phyloP scores from a whole-genome alignment of 1,140 invertebrate species.

The Rhagoletis zephyria region DNA sequence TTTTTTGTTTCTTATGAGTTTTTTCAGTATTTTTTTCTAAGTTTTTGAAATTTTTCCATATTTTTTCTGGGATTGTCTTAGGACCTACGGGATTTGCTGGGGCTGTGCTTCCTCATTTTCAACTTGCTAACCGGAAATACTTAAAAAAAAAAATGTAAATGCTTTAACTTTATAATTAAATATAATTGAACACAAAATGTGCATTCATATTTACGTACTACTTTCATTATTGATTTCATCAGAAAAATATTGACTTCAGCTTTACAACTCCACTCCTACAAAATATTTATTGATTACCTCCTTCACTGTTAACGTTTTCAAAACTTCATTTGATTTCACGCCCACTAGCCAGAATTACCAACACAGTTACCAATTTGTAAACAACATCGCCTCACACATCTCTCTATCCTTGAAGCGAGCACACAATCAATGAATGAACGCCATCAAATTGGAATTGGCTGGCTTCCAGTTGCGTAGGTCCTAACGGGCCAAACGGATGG shows the following conservation, averaged over 20 bases:
- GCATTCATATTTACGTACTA: no score
- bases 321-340: slow-evolving; percentile 15
- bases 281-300: slow-evolving; percentile 1
- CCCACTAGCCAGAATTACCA: neutral
- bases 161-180: no score
- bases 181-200: no score
- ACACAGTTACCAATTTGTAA: neutral
- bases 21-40: no score
- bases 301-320: neutral
- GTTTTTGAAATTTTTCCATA: no score
- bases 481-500: neutral
- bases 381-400: neutral
- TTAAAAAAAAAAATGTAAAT: no score
- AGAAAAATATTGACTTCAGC: neutral
- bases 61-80: no score
- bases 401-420: neutral
- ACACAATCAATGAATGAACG: neutral
- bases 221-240: neutral
- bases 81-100: no score
- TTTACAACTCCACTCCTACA: neutral
- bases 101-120: no score
- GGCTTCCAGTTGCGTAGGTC: neutral
- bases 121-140: no score
- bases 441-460: slow-evolving; percentile 13
- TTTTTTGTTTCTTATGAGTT: no score